phyloP scores from a whole-genome alignment of 2,797 vertebrate species.

The Mallotus villosus region DNA sequence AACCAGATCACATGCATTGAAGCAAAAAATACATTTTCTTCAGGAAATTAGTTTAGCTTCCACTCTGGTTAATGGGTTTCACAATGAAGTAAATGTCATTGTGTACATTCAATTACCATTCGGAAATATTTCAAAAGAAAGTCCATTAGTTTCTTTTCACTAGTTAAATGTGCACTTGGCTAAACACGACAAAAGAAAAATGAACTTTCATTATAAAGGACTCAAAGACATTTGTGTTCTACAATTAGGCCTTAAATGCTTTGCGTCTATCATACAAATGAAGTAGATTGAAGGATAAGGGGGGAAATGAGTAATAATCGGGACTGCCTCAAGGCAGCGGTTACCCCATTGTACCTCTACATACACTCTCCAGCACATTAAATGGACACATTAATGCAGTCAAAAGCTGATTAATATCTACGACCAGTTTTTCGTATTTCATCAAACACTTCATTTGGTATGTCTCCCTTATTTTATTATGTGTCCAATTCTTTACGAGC shows the following conservation, averaged over 20 bases:
- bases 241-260: conserved; percentile 1
- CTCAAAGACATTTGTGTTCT: background rate
- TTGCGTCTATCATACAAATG: background rate
- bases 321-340: conserved; percentile 20
- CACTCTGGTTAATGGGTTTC: background rate
- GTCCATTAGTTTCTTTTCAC: conserved; percentile 2
- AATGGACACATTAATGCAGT: conserved; percentile 16
- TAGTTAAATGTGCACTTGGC: conserved; percentile 15
- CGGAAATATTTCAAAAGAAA: conserved; percentile 10
- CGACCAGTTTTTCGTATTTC: conserved; percentile 19
- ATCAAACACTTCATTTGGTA: conserved; percentile 34
- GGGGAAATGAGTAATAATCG: conserved; percentile 9
- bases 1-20: background rate
- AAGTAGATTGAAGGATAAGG: conserved; percentile 4
- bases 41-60: conserved; percentile 9
- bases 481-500: background rate
- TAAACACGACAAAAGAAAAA: background rate
- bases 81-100: background rate
- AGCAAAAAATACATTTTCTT: background rate
- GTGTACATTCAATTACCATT: conserved; percentile 2
- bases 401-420: conserved; percentile 38
- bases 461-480: background rate
- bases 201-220: background rate
- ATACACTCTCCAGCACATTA: conserved; percentile 1
- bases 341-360: conserved; percentile 31